Evolutionary conservation across 2,113 vertebrate species (phyloP).

Genomic region (Vulpes lagopus): DNA sequence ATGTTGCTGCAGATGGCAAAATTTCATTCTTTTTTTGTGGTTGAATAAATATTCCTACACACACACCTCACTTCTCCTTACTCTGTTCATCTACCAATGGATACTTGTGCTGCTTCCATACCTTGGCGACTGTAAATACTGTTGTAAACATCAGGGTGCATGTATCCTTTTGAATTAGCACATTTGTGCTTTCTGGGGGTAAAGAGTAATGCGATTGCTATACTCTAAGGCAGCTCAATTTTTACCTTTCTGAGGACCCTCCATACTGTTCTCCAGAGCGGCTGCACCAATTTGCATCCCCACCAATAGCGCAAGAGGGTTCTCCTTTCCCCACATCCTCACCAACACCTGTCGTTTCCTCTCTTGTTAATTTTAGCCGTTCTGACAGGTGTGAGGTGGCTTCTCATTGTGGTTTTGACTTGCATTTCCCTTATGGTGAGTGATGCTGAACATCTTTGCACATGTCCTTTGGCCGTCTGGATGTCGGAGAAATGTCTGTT

Average conservation of each 20-base stretch:
- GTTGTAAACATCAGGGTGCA: neutral
- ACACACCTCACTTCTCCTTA: neutral
- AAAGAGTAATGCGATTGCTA: neutral
- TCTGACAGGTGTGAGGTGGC: neutral
- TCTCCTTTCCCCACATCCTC: neutral
- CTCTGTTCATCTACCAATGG: neutral
- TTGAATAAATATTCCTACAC: neutral
- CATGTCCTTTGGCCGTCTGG: neutral
- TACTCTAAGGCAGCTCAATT: neutral
- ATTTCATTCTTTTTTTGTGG: neutral
- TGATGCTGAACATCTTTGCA: neutral
- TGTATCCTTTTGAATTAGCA: neutral
- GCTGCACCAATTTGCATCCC: neutral
- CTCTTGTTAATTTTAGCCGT: neutral
- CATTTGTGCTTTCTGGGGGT: neutral
- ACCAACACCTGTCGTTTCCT: neutral
- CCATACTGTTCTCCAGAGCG: accelerated
- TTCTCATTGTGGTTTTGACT: neutral
- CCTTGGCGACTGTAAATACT: neutral
- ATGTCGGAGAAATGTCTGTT: neutral
- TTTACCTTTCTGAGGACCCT: neutral
- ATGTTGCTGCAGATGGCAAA: neutral
- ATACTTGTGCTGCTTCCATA: neutral
- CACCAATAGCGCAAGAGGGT: neutral
- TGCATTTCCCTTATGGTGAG: neutral